Evolutionary conservation across 1,140 invertebrate species (phyloP).

Genomic region (Lamellibrachia luymesi): DNA sequence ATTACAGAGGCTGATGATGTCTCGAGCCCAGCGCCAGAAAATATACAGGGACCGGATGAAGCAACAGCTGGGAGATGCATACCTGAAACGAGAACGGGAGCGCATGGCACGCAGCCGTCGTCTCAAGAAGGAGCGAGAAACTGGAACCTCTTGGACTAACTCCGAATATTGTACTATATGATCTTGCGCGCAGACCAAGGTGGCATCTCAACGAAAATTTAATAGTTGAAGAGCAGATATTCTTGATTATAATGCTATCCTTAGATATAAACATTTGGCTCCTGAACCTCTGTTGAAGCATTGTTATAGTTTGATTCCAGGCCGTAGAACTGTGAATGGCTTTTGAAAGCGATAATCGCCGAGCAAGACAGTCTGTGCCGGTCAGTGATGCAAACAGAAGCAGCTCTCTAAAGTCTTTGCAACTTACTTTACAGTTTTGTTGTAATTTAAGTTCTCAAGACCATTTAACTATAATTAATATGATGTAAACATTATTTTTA

Average conservation of each 20-base stretch:
- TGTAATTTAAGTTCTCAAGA: background rate
- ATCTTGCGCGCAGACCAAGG: too few relatives aligned
- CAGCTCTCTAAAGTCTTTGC: too few relatives aligned
- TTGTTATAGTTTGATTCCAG: background rate
- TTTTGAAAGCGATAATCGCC: background rate
- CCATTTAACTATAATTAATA: too few relatives aligned
- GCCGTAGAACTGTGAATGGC: background rate
- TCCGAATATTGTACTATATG: background rate
- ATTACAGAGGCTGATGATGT: background rate
- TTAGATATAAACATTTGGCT: background rate
- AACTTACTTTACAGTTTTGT: background rate
- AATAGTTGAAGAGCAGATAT: background rate
- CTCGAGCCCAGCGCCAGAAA: background rate
- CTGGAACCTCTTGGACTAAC: background rate
- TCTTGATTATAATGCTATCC: background rate
- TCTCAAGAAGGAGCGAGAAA: background rate
- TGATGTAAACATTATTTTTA: too few relatives aligned
- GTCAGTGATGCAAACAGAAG: background rate
- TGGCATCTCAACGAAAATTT: background rate
- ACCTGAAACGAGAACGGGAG: background rate
- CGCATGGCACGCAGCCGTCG: background rate
- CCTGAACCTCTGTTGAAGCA: background rate
- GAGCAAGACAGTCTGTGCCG: background rate
- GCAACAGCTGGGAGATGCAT: background rate
- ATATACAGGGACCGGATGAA: background rate